Evolutionary conservation across 2,113 vertebrate species (phyloP).

Genomic region (Eretmochelys imbricata): DNA sequence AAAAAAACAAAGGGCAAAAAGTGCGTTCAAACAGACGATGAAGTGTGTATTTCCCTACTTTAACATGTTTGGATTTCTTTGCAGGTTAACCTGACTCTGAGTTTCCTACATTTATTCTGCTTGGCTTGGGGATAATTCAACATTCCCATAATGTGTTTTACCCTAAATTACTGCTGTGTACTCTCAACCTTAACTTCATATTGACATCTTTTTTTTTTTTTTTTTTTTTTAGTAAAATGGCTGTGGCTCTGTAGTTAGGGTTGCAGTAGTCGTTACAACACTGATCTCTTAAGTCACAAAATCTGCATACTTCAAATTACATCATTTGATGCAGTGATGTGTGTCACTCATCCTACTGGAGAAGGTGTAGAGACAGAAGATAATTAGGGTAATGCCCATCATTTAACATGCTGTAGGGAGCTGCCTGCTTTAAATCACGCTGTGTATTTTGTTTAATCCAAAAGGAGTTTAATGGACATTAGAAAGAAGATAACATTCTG

Average conservation of each 20-base stretch:
- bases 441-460: constrained; percentile 65
- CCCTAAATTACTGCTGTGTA: background rate
- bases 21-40: too few species aligned
- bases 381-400: constrained; percentile 26
- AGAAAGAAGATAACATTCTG: constrained; percentile 52
- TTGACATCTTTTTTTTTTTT: background rate
- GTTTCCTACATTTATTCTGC: background rate
- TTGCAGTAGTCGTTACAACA: background rate
- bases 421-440: constrained; percentile 55
- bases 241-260: background rate
- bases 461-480: constrained; percentile 66
- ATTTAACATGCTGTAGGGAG: constrained; percentile 25
- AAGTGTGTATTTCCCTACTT: background rate
- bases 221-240: background rate
- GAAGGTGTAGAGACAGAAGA: background rate
- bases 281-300: background rate
- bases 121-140: background rate
- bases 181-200: background rate
- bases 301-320: background rate
- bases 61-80: background rate
- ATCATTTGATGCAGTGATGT: background rate
- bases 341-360: background rate
- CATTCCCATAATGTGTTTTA: background rate
- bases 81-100: background rate
- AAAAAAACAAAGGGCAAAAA: background rate